Evolutionary conservation across 1,140 invertebrate species (phyloP), one percentile per base, ranked within the genome.

Genomic region (Pinna nobilis): DNA sequence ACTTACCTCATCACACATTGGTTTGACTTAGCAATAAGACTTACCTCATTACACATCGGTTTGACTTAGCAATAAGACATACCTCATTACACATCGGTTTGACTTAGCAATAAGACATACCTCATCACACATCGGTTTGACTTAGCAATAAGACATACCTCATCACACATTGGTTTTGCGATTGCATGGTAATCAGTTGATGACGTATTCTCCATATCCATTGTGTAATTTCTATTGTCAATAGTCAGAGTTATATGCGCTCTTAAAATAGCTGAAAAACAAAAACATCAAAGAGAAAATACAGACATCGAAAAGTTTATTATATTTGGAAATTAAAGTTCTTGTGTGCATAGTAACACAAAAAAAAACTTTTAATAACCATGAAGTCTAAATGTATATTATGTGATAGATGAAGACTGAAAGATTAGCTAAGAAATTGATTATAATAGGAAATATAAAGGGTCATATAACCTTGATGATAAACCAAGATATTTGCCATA

Each of bases 201-300:
- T 20, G 55, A 35, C 2, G 15, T 49, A 25, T 74, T 50, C 20
- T 13, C 47, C 39, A 74, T 60, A 1, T 3, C 47, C 18, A 53
- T 32, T 0, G 65, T 67, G 37, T 64, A 74, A 30, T 74, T 66
- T 44, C 57, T 32, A 47, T 74, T 74, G 30, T 74, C 59, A 30
- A 74, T 74, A 6, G 65, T 74, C 3, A 74, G 33, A 30, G 53
- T 68, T 7, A 74, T 69, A 61, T 74, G 72, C n/a, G 72, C 72
- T 49, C 72, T 23, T 33, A 74, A 35, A 13, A 74, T 41, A 20
- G 72, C 72, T 74, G 50, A 20, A 57, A 72, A 50, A n/a, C n/a
- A n/a, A n/a, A n/a, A n/a, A n/a, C n/a, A n/a, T n/a, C n/a, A n/a
- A n/a, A n/a, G n/a, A n/a, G n/a, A n/a, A n/a, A n/a, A n/a, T n/a